A percentile compares a stretch with the other conserved stretches of the same genome.
Conservation (phyloP, 2,888 invertebrate genomes). For the Harpalus rufipes region DNA sequence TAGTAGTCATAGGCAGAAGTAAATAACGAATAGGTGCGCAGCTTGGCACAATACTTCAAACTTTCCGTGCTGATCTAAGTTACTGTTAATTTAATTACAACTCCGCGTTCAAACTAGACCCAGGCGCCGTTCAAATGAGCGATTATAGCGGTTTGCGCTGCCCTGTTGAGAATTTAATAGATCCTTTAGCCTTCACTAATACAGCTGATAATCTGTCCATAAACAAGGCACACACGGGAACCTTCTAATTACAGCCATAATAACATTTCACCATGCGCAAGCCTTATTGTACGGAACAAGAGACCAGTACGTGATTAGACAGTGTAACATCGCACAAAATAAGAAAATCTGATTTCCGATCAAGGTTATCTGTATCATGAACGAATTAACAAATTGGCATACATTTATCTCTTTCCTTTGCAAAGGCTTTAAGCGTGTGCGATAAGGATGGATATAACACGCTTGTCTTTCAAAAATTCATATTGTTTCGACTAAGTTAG, state of each 20-base stretch:
- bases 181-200: conserved; percentile 34
- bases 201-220: conserved; percentile 38
- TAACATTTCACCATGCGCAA: conserved; percentile 19
- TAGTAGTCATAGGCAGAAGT: not conserved
- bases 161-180: conserved; percentile 49
- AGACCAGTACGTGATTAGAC: not conserved
- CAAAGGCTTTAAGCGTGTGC: too few species aligned
- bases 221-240: conserved; percentile 18
- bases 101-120: conserved; percentile 22
- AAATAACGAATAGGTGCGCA: not conserved
- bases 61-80: conserved; percentile 24
- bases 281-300: conserved; percentile 9
- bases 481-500: too few species aligned
- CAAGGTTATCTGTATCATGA: too few species aligned
- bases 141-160: conserved; percentile 37
- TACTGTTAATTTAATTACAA: conserved; percentile 33
- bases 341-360: too few species aligned
- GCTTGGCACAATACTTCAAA: not conserved
- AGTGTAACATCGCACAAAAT: too few species aligned
- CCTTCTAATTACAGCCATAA: conserved; percentile 26
- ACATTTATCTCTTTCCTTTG: too few species aligned
- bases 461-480: too few species aligned
- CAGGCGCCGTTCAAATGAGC: conserved; percentile 44
- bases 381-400: too few species aligned
- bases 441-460: too few species aligned